Conservation (phyloP, 2,888 invertebrate species). For the Sarcophaga caerulescens region DNA sequence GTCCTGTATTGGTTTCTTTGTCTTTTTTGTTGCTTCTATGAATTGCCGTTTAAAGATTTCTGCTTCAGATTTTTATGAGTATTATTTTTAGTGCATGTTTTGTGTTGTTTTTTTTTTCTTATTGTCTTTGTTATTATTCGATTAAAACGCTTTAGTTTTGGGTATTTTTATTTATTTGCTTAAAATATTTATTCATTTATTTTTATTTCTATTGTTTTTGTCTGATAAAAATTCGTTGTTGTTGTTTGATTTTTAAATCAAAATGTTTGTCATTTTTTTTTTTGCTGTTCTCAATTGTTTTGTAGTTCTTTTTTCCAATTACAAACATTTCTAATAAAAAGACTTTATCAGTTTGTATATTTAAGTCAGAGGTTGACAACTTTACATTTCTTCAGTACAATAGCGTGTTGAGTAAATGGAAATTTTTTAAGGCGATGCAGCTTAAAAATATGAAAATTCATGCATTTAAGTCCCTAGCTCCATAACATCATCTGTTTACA, state of each 20-base stretch:
- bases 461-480: no score
- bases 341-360: slow-evolving; percentile 17
- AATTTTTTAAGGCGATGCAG: no score
- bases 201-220: slow-evolving; percentile 46
- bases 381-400: no score
- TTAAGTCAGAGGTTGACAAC: not conserved
- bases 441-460: no score
- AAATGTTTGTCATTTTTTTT: slow-evolving; percentile 14
- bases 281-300: not conserved
- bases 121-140: slow-evolving; percentile 5
- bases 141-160: not conserved
- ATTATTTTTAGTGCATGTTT: not conserved
- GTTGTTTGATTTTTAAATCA: slow-evolving; percentile 39
- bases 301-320: slow-evolving; percentile 1
- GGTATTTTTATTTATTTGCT: slow-evolving; percentile 27
- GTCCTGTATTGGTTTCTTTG: not conserved
- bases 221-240: slow-evolving; percentile 56
- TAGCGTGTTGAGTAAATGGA: no score
- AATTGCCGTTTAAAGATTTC: not conserved
- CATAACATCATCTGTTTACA: no score
- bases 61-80: not conserved
- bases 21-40: not conserved
- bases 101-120: slow-evolving; percentile 11
- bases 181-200: slow-evolving; percentile 21
- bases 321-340: slow-evolving; percentile 4